Conservation (phyloP, 1,140 invertebrate genomes). For the Drosophila subpulchrella region DNA sequence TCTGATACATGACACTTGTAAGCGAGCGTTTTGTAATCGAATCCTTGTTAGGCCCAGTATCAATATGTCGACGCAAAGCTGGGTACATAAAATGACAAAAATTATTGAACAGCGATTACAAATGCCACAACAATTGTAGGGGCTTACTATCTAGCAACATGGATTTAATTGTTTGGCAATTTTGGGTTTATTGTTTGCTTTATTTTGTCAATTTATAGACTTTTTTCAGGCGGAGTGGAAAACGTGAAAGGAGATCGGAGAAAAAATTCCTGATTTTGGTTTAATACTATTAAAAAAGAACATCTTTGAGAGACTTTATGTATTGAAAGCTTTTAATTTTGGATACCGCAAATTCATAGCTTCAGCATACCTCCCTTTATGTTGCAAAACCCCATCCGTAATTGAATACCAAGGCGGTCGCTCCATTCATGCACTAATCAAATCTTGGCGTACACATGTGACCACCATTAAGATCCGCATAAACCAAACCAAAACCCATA, state of each 20-base stretch:
- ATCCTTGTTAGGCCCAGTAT: constrained; percentile 40
- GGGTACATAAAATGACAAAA: constrained; percentile 76
- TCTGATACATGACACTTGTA: constrained; percentile 77
- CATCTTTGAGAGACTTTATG: not conserved
- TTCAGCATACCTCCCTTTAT: not conserved
- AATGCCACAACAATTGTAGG: constrained; percentile 70
- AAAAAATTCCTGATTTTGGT: not conserved
- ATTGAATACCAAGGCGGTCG: constrained; percentile 3
- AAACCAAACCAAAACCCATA: constrained; percentile 21
- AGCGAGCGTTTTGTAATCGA: constrained; percentile 58
- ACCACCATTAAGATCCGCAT: constrained; percentile 35
- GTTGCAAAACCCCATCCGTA: not conserved
- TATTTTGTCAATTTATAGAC: constrained; percentile 49
- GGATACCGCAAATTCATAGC: not conserved
- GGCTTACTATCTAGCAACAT: constrained; percentile 54
- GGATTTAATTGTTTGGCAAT: constrained; percentile 53
- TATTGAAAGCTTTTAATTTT: not conserved
- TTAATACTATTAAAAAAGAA: not conserved
- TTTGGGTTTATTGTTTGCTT: constrained; percentile 39
- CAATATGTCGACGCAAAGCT: constrained; percentile 57
- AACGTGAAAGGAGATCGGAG: not conserved
- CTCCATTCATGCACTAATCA: constrained; percentile 40
- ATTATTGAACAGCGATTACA: constrained; percentile 80
- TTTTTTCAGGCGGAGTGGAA: constrained; percentile 2
- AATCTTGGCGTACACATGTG: constrained; percentile 36